Evolutionary conservation across 2,797 vertebrate species (phyloP).

Genomic region (Halcyon smyrnensis): DNA sequence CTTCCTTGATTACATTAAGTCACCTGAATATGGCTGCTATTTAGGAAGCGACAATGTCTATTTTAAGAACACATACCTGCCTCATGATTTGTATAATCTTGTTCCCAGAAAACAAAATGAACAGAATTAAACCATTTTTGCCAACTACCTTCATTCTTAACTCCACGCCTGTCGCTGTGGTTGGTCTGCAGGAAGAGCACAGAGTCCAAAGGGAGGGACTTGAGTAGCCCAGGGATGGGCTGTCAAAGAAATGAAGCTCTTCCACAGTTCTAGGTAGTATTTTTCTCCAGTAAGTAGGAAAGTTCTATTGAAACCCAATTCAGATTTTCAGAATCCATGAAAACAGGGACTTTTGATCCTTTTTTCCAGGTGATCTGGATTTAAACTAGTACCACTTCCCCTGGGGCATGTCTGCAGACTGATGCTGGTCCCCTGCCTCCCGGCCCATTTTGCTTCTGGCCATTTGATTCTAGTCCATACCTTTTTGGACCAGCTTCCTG

Average conservation of each 20-base stretch:
- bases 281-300: neutral
- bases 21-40: neutral
- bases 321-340: neutral
- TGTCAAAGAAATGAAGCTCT: neutral
- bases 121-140: neutral
- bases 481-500: neutral
- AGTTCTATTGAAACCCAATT: neutral
- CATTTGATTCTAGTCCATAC: neutral
- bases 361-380: too few species aligned
- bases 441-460: neutral
- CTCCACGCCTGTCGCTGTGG: neutral
- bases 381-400: neutral
- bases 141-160: neutral
- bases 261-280: neutral
- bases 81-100: neutral
- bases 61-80: neutral
- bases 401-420: neutral
- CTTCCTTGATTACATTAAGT: neutral
- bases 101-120: neutral
- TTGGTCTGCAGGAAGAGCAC: fast-evolving
- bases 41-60: neutral
- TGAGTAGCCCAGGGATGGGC: fast-evolving
- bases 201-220: neutral
- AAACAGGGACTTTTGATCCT: fast-evolving
- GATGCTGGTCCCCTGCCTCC: neutral